Evolutionary conservation across 2,888 invertebrate species (phyloP).

Genomic region (Volucella zonaria): DNA sequence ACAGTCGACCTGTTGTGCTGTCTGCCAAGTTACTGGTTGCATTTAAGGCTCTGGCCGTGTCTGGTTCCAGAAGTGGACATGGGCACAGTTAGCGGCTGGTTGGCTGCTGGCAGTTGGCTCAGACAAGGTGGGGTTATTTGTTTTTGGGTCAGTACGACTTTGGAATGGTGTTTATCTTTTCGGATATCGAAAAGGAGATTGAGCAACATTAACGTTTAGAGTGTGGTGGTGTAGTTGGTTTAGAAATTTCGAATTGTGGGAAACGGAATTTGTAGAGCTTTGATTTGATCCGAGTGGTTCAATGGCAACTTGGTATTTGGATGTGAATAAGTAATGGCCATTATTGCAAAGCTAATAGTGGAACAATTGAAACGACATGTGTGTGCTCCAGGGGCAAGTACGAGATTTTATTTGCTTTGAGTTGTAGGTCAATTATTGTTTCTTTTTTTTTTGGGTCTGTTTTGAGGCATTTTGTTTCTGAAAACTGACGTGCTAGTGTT

Average conservation of each 20-base stretch:
- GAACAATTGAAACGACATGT: neutral
- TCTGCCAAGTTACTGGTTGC: conserved; percentile 17
- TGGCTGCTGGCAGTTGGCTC: neutral
- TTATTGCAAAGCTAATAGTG: neutral
- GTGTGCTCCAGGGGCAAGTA: conserved; percentile 27
- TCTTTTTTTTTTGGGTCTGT: too few relatives aligned
- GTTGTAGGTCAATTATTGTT: too few relatives aligned
- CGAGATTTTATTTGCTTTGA: conserved; percentile 2
- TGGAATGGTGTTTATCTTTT: conserved; percentile 3
- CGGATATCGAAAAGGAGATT: conserved; percentile 6
- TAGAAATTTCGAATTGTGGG: neutral
- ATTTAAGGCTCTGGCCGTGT: conserved; percentile 14
- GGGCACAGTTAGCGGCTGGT: neutral
- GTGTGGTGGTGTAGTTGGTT: conserved; percentile 16
- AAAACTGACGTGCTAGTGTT: too few relatives aligned
- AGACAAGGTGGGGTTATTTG: conserved; percentile 15
- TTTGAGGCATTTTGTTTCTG: too few relatives aligned
- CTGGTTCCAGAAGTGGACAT: neutral
- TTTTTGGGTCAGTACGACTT: conserved; percentile 46
- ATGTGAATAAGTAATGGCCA: neutral
- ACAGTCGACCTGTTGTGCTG: conserved; percentile 57
- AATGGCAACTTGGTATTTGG: neutral
- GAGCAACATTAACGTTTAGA: conserved; percentile 5
- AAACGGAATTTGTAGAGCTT: neutral
- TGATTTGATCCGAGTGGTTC: conserved; percentile 14